Evolutionary conservation across 64 coral and sea anemone species (phyloP), one percentile per base, ranked within the genome.

Genomic region (Stichodactyla mertensii): DNA sequence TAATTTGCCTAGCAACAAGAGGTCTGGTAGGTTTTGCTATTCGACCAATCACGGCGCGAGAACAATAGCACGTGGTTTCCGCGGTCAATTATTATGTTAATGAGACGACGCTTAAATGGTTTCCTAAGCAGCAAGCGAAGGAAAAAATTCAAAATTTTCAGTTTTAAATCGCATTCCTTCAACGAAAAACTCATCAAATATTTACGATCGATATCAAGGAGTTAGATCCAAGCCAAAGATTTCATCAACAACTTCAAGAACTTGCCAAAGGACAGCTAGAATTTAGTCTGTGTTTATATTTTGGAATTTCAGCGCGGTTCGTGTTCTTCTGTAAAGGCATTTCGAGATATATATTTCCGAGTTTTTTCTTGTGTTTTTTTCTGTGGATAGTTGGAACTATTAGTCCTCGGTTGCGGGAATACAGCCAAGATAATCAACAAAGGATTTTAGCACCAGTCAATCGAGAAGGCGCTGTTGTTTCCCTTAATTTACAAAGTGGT

Each of bases 181-280:
- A 52, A 53, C 78, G 78, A 81, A 55, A 81, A 81, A 81, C 4
- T 81, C 78, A 55, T 81, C 78, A 81, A 81, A 53, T 81, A 81
- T 81, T 81, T 55, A 81, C 51, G 51, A 55, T 28, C 4, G 19
- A 54, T 52, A 54, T 5, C 36, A 23, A 81, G 78, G 78, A 54
- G 53, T 81, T 55, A 81, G 16, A 53, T 53, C 53, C 7, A 55
- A 81, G 53, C 36, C 16, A 81, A 5, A 81, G 53, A 23, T 10
- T 53, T 81, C 12, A 81, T 53, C 52, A 81, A 81, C 53, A 54
- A 81, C 53, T 55, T 55, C 36, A 81, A 55, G 54, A 81, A 81
- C 36, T 81, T 53, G 16, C 13, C 78, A 81, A 14, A 28, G 69
- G 23, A 74, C 24, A 26, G 12, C 8, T 27, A 74, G 23, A 74